phyloP scores from a whole-genome alignment of 2,113 vertebrate genomes.

The Anarhynchus alexandrinus region DNA sequence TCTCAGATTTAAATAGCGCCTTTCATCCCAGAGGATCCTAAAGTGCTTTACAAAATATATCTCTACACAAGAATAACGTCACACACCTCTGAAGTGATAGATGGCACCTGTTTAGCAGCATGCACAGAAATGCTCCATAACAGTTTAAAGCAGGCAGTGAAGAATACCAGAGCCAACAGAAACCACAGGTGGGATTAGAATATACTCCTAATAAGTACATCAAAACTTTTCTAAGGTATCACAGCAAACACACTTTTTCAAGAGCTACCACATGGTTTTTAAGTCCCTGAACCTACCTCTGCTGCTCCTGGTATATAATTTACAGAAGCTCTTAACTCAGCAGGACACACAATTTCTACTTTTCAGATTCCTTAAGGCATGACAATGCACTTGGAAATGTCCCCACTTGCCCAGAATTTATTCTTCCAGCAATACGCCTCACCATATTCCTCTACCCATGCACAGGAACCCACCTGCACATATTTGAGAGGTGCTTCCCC shows the following conservation, averaged over 20 bases:
- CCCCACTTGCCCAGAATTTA: background rate
- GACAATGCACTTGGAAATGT: background rate
- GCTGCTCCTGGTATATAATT: background rate
- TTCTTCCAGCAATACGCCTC: background rate
- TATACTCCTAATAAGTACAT: background rate
- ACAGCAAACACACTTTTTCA: background rate
- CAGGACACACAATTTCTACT: background rate
- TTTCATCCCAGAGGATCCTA: constrained; percentile 36
- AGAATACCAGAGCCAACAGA: background rate
- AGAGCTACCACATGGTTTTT: background rate
- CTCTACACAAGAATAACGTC: background rate
- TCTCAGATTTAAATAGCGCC: constrained; percentile 7
- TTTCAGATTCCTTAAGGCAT: background rate
- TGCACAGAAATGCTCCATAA: background rate
- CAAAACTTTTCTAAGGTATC: background rate
- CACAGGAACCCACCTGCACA: background rate
- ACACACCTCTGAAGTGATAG: background rate
- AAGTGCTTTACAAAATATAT: background rate
- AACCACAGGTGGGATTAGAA: background rate
- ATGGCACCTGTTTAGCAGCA: constrained; percentile 8
- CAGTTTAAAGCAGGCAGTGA: background rate
- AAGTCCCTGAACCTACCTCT: background rate
- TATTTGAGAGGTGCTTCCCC: background rate
- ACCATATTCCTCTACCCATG: accelerated
- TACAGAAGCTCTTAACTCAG: background rate